Conservation (phyloP, 1,140 invertebrate species). For the Pachypeltis micranthus region DNA sequence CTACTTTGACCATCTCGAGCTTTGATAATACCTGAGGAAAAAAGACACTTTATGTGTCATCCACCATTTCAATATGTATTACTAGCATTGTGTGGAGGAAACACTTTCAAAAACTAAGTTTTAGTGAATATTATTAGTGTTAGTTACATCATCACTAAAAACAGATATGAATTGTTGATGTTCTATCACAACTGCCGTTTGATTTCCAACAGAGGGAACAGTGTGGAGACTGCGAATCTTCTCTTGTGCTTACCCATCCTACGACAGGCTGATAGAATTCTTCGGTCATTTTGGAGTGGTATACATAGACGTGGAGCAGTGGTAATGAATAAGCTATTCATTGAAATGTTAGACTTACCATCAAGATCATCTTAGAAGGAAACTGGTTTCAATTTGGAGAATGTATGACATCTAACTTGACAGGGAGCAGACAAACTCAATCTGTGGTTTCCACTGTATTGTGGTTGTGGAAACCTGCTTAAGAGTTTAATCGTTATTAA, state of each 20-base stretch:
- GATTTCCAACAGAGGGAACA: slow-evolving; percentile 39
- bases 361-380: slow-evolving; percentile 36
- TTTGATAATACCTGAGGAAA: background rate
- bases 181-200: background rate
- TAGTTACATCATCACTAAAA: background rate
- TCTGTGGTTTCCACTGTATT: background rate
- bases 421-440: background rate
- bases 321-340: slow-evolving; percentile 91
- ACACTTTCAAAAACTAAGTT: background rate
- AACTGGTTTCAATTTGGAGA: background rate
- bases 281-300: slow-evolving; percentile 79
- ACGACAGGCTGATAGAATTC: slow-evolving; percentile 74
- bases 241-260: slow-evolving; percentile 78
- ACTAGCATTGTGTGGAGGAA: background rate
- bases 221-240: slow-evolving; percentile 66
- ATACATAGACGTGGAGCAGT: slow-evolving; percentile 79
- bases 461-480: background rate
- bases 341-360: slow-evolving; percentile 87
- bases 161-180: background rate
- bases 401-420: background rate
- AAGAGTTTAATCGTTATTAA: background rate
- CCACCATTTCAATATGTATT: background rate
- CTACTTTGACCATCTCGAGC: no score
- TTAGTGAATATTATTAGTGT: background rate
- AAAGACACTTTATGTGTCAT: background rate